Percentiles rank a stretch among this genome's conserved stretches.
Evolutionary conservation across 1,140 invertebrate species (phyloP).

Genomic region (Capitella teleta): DNA sequence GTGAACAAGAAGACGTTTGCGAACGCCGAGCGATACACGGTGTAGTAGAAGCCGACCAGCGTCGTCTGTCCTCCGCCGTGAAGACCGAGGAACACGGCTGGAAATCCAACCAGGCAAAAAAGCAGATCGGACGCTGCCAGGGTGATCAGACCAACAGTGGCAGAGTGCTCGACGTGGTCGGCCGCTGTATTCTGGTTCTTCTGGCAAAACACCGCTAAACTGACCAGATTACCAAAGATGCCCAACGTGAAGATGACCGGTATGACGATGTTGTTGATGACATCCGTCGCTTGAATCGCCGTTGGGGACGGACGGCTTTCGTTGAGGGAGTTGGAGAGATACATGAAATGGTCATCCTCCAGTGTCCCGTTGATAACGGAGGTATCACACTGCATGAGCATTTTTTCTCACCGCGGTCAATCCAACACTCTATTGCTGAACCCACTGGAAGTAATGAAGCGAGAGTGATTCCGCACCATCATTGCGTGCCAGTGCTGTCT

Average conservation of each 20-base stretch:
- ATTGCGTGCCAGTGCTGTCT: too few relatives aligned
- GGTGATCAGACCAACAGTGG: neutral
- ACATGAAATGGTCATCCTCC: too few relatives aligned
- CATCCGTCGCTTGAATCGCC: too few relatives aligned
- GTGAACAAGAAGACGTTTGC: neutral
- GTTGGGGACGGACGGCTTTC: too few relatives aligned
- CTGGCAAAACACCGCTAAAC: neutral
- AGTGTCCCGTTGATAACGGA: too few relatives aligned
- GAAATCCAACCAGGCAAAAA: neutral
- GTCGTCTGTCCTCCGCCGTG: neutral
- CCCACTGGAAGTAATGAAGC: too few relatives aligned
- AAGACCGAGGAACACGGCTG: neutral
- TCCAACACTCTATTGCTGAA: too few relatives aligned
- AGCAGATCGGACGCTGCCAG: neutral
- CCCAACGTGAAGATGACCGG: neutral
- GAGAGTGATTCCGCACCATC: too few relatives aligned
- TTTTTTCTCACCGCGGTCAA: too few relatives aligned
- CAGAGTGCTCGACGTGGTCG: neutral
- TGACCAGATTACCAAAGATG: neutral
- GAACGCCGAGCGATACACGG: neutral
- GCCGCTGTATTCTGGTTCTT: neutral
- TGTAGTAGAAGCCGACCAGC: neutral
- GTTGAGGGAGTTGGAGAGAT: too few relatives aligned
- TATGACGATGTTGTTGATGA: neutral
- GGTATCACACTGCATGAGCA: too few relatives aligned